Base-by-base conservation (phyloP, 2,888 invertebrate genomes). In the Tenthredo distinguenda region DNA sequence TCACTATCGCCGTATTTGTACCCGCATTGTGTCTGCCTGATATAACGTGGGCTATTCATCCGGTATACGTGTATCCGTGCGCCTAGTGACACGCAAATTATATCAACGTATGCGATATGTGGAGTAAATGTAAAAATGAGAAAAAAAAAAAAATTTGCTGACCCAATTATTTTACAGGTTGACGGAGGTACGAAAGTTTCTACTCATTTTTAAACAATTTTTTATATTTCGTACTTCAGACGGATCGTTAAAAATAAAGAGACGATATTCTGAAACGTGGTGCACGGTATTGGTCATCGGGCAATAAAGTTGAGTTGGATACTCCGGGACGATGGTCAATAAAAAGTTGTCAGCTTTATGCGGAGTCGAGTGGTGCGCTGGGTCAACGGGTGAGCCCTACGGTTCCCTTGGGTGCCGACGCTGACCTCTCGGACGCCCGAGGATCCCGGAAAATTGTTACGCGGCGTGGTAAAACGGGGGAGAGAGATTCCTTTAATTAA, bases 341-440 rank as follows among this genome's bases (percentile, higher is more conserved):
- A 62, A 81, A 81, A 81, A 81, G 62, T 81, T 81, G 81, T 81
- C 81, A 62, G 81, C 58, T 58, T 58, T 81, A 40, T 62, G 58
- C 40, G 62, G 34, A 77, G 77, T 31, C 31, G 26, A 77, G 55
- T 77, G 55, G 50, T 55, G n/a, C 21, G 72, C n/a, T 74, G 72
- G 72, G 72, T 74, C 40, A 74, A n/a, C 72, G 72, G 43, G 40
- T 43, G 72, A 43, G 31, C 43, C 72, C 72, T 21, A 74, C 43
- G 72, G 40, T 74, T 74, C 72, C 72, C 72, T 40, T 21, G 77
- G 50, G 77, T 31, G 10, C 9, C 55, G 34, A 50, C 15, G 50
- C 55, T 74, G 74, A 74, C 74, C 74, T 85, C 81, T 74, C 74
- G 34, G 77, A 55, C 79, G 83, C 84, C 84, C 76, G 76, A 47